These are phyloP conservation scores for Lycaena phlaeas DNA, from an alignment of 2,888 invertebrate species.

Conservation along the genomic window DNA sequence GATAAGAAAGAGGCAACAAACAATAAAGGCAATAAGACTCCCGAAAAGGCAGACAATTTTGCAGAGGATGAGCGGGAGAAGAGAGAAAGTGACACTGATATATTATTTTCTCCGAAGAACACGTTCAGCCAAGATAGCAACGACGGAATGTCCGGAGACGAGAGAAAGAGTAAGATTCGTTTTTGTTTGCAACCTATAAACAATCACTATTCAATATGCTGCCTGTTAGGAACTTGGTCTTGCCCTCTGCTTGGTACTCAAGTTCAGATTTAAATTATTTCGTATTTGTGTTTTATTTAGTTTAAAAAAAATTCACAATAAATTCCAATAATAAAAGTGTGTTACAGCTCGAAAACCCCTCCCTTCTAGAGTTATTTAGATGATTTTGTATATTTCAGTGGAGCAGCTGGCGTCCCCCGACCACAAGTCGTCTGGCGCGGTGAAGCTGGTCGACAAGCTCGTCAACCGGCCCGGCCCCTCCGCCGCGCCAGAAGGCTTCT, in stretches of 20 bases:
- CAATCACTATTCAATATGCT: no score
- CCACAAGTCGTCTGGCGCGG: slow-evolving; percentile 33
- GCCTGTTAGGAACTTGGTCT: no score
- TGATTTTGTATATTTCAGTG: slow-evolving; percentile 30
- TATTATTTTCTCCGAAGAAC: slow-evolving; percentile 53
- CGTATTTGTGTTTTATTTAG: no score
- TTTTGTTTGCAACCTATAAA: no score
- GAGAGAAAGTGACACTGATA: slow-evolving; percentile 44
- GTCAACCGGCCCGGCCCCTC: slow-evolving; percentile 42
- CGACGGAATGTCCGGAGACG: slow-evolving; percentile 60
- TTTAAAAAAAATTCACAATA: no score
- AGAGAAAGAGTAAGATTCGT: slow-evolving; percentile 33
- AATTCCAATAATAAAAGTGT: no score
- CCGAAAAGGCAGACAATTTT: slow-evolving; percentile 38
- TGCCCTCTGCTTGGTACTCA: no score
- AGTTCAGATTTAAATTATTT: no score
- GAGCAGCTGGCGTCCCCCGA: slow-evolving; percentile 52
- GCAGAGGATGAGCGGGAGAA: slow-evolving; percentile 38
- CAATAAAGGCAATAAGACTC: slow-evolving; percentile 32
- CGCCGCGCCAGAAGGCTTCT: slow-evolving; percentile 28
- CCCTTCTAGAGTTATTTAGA: no score
- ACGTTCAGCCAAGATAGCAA: slow-evolving; percentile 58
- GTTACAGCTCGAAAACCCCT: no score
- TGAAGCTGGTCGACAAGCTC: slow-evolving; percentile 52
- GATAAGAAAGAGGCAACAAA: slow-evolving; percentile 28